phyloP scores from a whole-genome alignment of 2,797 vertebrate species.

The Premnoplex brunnescens region DNA sequence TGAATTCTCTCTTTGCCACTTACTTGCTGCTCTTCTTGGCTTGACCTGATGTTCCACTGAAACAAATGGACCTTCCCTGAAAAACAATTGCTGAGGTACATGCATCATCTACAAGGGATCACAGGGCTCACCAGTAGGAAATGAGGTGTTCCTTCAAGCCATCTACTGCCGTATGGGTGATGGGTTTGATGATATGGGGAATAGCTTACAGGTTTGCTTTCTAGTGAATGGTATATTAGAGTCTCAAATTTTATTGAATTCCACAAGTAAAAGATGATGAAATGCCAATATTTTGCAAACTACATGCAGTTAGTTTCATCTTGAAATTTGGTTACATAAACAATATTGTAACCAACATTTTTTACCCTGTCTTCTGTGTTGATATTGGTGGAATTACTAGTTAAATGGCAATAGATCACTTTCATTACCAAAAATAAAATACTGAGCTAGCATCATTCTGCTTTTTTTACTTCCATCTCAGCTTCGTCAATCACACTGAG shows the following conservation, averaged over 20 bases:
- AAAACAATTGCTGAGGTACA: background rate
- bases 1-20: background rate
- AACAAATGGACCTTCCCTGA: background rate
- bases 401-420: conserved; percentile 36
- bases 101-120: background rate
- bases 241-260: conserved; percentile 62
- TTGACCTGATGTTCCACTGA: conserved; percentile 2
- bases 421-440: conserved; percentile 39
- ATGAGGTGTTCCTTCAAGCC: background rate
- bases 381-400: conserved; percentile 39
- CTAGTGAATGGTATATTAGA: background rate
- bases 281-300: conserved; percentile 42
- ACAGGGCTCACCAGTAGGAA: background rate
- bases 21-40: conserved; percentile 19
- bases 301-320: conserved; percentile 30
- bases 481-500: background rate
- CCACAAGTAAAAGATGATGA: conserved; percentile 73
- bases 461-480: background rate
- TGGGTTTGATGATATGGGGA: conserved; percentile 24
- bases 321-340: conserved; percentile 53
- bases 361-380: conserved; percentile 19
- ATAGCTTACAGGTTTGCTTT: conserved; percentile 33
- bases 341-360: conserved; percentile 5
- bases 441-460: background rate
- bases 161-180: background rate